Evolutionary conservation across 2,113 vertebrate genomes (phyloP), one percentile per base, ranked within the genome.

Genomic region (Butorides virescens): DNA sequence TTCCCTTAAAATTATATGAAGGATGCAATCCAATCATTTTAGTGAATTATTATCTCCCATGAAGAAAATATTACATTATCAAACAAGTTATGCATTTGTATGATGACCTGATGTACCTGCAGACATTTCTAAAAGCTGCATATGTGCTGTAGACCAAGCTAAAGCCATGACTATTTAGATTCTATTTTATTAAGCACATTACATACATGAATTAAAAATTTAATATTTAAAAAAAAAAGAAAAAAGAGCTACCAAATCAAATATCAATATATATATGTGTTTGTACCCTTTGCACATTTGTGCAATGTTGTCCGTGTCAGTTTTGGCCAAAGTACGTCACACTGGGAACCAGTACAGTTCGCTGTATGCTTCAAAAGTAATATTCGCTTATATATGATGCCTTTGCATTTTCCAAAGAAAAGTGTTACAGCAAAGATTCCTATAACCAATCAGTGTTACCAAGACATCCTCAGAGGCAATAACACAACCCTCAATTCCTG

Each of bases 271-370:
- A 36, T 7, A 12, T 56, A 20, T 1, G 8, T 19, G 14, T 44
- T 25, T 46, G 34, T 21, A 74, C 16, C 4, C 23, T 44, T 44
- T 61, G 39, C 7, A 55, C 5, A 10, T 46, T 8, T 55, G 20
- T 6, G 4, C 10, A 70, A 58, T 0, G 1, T 0, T 17, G 4
- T 1, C 15, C 0, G 0, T 25, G 21, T 11, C 0, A 0, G 0
- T 44, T 81, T 32, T 77, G n/a, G 25, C 36, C 23, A 47, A 0
- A 27, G 44, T 16, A 32, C 0, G 5, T 55, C 39, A 49, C 0
- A 1, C 15, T 1, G 3, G 11, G 8, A 85, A 52, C 16, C 8
- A 13, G 0, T 21, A 32, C 3, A 26, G 19, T 49, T 71, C 72
- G 1, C 12, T 56, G 34, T 37, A 20, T 5, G 34, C 52, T 72